Evolutionary conservation across 2,888 invertebrate genomes (phyloP).

Genomic region (Drosophila birchii): DNA sequence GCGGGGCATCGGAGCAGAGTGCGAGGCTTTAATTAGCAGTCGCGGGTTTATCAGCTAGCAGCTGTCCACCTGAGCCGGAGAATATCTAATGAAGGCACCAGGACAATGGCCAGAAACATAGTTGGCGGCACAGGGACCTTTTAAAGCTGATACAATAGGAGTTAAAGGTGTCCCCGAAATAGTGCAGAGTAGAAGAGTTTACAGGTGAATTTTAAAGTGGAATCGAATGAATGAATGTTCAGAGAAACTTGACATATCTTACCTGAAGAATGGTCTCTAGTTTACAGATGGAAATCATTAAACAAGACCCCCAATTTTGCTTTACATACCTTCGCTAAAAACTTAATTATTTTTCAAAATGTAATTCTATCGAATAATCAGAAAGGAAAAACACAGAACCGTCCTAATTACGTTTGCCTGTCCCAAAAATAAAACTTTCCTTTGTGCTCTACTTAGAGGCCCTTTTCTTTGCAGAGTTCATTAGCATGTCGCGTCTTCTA

Average conservation of each 20-base stretch:
- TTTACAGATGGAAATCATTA: neutral
- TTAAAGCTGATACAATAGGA: neutral
- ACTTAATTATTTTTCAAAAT: neutral
- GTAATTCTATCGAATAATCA: neutral
- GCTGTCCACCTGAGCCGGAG: slow-evolving; percentile 18
- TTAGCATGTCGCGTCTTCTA: slow-evolving; percentile 56
- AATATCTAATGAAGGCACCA: slow-evolving; percentile 27
- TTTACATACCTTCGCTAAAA: neutral
- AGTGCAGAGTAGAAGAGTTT: no score
- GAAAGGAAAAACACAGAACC: slow-evolving; percentile 14
- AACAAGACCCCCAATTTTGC: neutral
- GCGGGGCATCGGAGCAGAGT: slow-evolving; percentile 5
- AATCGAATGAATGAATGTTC: neutral
- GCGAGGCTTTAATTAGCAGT: slow-evolving; percentile 48
- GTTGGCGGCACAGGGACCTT: no score
- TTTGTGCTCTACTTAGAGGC: slow-evolving; percentile 30
- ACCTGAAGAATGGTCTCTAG: no score
- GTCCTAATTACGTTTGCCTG: slow-evolving; percentile 25
- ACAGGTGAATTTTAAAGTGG: neutral
- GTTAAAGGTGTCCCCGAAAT: neutral
- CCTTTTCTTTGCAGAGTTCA: slow-evolving; percentile 53
- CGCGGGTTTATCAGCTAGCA: slow-evolving; percentile 31
- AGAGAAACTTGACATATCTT: neutral
- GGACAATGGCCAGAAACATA: slow-evolving; percentile 21
- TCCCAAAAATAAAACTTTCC: slow-evolving; percentile 27